Evolutionary conservation across 2,888 invertebrate species (phyloP), one percentile per base, ranked within the genome.

Genomic region (Eupsilia transversa): DNA sequence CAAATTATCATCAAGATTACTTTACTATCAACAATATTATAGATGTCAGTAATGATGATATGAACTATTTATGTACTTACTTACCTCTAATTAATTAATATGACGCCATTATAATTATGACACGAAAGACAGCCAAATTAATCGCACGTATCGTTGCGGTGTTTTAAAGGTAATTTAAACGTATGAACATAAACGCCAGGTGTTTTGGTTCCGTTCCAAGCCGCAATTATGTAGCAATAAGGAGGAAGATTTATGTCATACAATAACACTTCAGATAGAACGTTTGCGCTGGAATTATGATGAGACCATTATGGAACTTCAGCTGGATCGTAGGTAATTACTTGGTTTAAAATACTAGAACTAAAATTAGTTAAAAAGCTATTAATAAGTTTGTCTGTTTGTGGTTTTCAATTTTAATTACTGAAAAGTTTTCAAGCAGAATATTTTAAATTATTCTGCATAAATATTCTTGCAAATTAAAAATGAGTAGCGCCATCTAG

Each of bases 151-250:
- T 38, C 61, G 59, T 70, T 71, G 83, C 66, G 66, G 69, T 68
- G 64, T 68, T 71, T 74, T 74, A 43, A 64, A 72, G 20, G 61
- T 43, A 79, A 69, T 79, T 83, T 72, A 69, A 64, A 76, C 57
- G 49, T 46, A 54, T 65, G 46, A 68, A 59, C 68, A 49, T 57
- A 56, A 72, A 52, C 49, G 59, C 71, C 70, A 64, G 72, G 65
- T 77, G 72, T 52, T 59, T 63, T 67, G 61, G 63, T 54, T 68
- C 33, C 35, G 57, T 60, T 64, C 54, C 57, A 57, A 81, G 43
- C 7, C 23, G 56, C 38, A 81, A 80, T 80, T 80, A 74, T 67
- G 52, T 46, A 33, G 74, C 5, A 43, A 27, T 80, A 67, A 33
- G 49, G 14, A 41, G 38, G 9, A 60, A 33, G 46, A 80, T 78